Evolutionary conservation across 2,113 vertebrate species (phyloP), one percentile per base, ranked within the genome.

Genomic region (Sturnus vulgaris): DNA sequence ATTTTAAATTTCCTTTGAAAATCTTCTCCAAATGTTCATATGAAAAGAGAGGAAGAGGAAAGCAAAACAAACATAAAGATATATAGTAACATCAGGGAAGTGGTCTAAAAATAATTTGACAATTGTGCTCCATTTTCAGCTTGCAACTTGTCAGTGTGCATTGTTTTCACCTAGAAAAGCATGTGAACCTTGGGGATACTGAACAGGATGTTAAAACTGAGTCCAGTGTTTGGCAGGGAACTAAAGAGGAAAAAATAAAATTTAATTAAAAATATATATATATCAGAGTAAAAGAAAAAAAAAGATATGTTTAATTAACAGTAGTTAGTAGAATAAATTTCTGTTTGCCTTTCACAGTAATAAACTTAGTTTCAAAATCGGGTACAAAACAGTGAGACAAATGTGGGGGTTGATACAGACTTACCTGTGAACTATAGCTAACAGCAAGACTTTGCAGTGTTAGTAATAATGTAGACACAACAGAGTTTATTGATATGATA

Each of bases 241-340:
- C 8, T 25, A 57, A 66, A 71, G 3, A 52, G 19, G 3, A 60
- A 19, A 44, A 1, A 1, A n/a, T 1, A 4, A 17, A 39, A 7
- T 2, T 27, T 37, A 37, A 28, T 53, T 61, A 57, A 12, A 44
- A 71, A 40, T 40, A 40, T 40, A n/a, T 1, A 33, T 23, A 66
- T 6, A 49, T 53, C 5, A 68, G 7, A 89, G 44, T 24, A 12
- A 21, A 50, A 12, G 8, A 23, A 31, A 20, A 47, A 49, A 79
- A 50, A 49, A 44, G 1, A 33, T 12, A 40, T 68, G 1, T 65
- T 85, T 64, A 66, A 87, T 55, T 64, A 46, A 6, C 4, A 76
- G 35, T 18, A 66, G 8, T 24, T 73, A 8, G 5, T 66, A 53
- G 12, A 65, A 56, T 47, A 83, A 56, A 49, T 49, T 64, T 73